phyloP scores from a whole-genome alignment of 2,888 invertebrate species.

The Mimachlamys varia region DNA sequence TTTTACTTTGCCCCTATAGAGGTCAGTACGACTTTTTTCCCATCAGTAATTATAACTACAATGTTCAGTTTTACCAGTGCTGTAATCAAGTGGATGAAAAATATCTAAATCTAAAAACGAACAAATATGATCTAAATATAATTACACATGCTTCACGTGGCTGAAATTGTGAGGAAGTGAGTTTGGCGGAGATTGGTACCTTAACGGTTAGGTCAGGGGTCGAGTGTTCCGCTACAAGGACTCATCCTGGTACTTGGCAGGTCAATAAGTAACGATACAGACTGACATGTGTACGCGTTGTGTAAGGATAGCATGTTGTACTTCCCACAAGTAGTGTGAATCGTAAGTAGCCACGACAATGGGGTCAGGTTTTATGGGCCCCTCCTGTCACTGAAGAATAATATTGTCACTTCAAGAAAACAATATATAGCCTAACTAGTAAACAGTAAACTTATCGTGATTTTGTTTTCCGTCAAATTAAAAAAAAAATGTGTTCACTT shows the following conservation, averaged over 20 bases:
- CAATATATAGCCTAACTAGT: not conserved
- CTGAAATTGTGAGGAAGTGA: constrained; percentile 5
- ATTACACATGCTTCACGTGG: not conserved
- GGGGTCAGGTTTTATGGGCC: not conserved
- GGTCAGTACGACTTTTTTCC: not conserved
- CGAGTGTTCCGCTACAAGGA: not conserved
- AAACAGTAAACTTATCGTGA: not conserved
- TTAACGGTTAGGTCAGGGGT: not conserved
- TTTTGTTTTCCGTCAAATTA: not conserved
- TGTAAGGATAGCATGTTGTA: not conserved
- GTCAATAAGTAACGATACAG: not conserved
- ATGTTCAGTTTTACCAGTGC: not conserved
- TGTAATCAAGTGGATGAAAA: constrained; percentile 1
- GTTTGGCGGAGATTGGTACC: not conserved
- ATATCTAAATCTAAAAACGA: not conserved
- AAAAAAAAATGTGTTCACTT: not conserved
- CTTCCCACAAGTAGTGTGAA: not conserved
- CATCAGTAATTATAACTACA: not conserved
- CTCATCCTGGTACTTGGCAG: not conserved
- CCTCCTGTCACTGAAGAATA: not conserved
- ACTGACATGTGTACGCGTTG: not conserved
- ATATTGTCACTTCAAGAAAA: not conserved
- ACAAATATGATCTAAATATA: not conserved
- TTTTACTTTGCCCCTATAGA: not conserved
- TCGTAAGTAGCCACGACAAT: not conserved